phyloP scores from a whole-genome alignment of 1,140 invertebrate genomes.

The Hesperophylax magnus region DNA sequence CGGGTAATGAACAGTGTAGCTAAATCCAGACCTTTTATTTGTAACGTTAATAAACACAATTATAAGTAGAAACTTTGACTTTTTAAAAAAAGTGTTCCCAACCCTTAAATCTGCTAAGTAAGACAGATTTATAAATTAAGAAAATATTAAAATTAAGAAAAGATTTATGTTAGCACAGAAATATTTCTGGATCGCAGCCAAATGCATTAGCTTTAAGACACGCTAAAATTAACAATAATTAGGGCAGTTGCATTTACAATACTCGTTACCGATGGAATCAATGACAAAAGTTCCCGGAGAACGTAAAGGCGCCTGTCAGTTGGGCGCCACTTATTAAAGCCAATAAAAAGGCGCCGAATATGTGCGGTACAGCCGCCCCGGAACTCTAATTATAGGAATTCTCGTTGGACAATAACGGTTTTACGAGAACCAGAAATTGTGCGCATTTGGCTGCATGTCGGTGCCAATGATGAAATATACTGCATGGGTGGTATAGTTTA shows the following conservation, averaged over 20 bases:
- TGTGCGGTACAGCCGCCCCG: slow-evolving; percentile 10
- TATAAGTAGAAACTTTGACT: too few relatives aligned
- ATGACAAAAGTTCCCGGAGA: slow-evolving; percentile 42
- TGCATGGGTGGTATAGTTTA: too few relatives aligned
- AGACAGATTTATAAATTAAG: too few relatives aligned
- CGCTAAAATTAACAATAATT: slow-evolving; percentile 48
- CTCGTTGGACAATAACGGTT: slow-evolving; percentile 40
- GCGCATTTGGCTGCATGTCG: slow-evolving; percentile 21
- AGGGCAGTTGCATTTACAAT: slow-evolving; percentile 32
- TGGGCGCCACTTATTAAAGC: slow-evolving; percentile 32
- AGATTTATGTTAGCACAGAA: too few relatives aligned
- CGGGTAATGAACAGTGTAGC: too few relatives aligned
- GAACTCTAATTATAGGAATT: slow-evolving; percentile 44
- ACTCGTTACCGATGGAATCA: slow-evolving; percentile 10
- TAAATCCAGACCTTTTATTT: too few relatives aligned
- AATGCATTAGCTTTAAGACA: slow-evolving; percentile 12
- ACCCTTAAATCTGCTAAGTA: too few relatives aligned
- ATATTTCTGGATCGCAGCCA: not conserved
- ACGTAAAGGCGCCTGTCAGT: slow-evolving; percentile 1
- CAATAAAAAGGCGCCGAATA: slow-evolving; percentile 37
- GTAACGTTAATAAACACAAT: too few relatives aligned
- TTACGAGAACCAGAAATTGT: slow-evolving; percentile 29
- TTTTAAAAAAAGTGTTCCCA: too few relatives aligned
- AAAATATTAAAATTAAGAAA: too few relatives aligned
- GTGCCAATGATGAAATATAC: not conserved